Evolutionary conservation across 1,140 invertebrate genomes (phyloP).

Genomic region (Eupristina koningsbergeri): DNA sequence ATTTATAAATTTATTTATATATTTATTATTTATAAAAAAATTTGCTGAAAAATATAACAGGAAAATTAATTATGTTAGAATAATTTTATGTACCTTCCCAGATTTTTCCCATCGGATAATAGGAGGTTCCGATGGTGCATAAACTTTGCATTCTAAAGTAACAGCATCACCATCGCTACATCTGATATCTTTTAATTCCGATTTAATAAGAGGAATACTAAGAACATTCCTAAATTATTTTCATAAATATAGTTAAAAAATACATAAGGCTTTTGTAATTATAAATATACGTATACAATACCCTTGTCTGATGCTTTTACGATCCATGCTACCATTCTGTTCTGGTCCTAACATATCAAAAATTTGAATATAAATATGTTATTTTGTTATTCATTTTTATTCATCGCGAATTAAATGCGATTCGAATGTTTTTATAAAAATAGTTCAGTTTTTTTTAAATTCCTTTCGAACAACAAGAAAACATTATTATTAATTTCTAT

Average conservation of each 20-base stretch:
- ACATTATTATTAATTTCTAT: too few species aligned
- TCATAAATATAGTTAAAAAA: conserved; percentile 2
- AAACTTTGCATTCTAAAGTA: conserved; percentile 83
- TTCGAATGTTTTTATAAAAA: too few species aligned
- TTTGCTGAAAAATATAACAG: not conserved
- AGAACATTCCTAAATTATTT: conserved; percentile 77
- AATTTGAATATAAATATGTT: not conserved
- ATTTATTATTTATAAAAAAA: not conserved
- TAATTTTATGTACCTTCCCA: conserved; percentile 78
- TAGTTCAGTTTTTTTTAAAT: too few species aligned
- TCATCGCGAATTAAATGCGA: too few species aligned
- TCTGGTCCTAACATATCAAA: conserved; percentile 65
- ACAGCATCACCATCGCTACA: conserved; percentile 87
- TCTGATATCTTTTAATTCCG: conserved; percentile 82
- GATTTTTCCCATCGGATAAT: conserved; percentile 86
- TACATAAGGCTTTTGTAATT: not conserved
- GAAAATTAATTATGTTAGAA: too few species aligned
- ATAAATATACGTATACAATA: conserved; percentile 55
- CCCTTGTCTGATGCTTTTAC: conserved; percentile 69
- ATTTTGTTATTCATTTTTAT: too few species aligned
- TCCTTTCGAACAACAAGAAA: too few species aligned
- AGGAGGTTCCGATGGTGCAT: conserved; percentile 76
- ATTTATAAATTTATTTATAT: not conserved
- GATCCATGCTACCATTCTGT: conserved; percentile 68
- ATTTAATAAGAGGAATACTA: conserved; percentile 81